These are phyloP conservation scores for Corythoichthys haematopterus DNA, from an alignment of 2,113 vertebrate genomes.

Conservation along the genomic window DNA sequence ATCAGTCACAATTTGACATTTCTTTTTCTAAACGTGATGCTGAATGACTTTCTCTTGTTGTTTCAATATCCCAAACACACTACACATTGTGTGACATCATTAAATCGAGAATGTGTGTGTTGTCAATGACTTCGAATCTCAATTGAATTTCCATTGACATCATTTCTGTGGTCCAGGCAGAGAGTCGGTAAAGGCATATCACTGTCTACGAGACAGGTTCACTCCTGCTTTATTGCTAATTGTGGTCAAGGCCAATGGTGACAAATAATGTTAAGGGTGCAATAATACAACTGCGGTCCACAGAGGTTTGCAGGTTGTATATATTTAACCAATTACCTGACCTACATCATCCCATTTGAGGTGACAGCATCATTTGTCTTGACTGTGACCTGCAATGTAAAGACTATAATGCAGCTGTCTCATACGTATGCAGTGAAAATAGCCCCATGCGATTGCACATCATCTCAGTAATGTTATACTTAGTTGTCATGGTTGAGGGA, in stretches of 20 bases:
- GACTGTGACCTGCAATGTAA: conserved; percentile 31
- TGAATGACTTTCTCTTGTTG: background rate
- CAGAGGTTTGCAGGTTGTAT: conserved; percentile 18
- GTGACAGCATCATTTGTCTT: conserved; percentile 40
- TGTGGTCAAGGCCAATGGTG: conserved; percentile 18
- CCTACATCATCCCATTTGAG: conserved; percentile 24
- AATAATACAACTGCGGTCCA: conserved; percentile 30
- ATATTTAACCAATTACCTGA: conserved; percentile 31
- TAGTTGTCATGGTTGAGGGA: conserved; percentile 24
- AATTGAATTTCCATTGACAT: conserved; percentile 2
- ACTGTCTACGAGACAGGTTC: conserved; percentile 2
- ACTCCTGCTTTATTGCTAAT: conserved; percentile 14
- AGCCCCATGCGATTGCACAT: conserved; percentile 20
- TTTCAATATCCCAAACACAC: background rate
- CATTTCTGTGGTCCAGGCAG: background rate
- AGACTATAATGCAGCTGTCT: conserved; percentile 6
- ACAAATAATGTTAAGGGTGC: conserved; percentile 27
- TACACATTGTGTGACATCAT: background rate
- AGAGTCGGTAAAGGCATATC: conserved; percentile 1
- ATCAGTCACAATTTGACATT: too few relatives aligned
- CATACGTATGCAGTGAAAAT: conserved; percentile 19
- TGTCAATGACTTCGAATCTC: background rate
- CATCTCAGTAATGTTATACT: conserved; percentile 22
- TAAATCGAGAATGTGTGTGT: background rate
- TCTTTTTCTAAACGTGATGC: background rate